phyloP scores from a whole-genome alignment of 2,888 invertebrate species.

The Drosophila recens region DNA sequence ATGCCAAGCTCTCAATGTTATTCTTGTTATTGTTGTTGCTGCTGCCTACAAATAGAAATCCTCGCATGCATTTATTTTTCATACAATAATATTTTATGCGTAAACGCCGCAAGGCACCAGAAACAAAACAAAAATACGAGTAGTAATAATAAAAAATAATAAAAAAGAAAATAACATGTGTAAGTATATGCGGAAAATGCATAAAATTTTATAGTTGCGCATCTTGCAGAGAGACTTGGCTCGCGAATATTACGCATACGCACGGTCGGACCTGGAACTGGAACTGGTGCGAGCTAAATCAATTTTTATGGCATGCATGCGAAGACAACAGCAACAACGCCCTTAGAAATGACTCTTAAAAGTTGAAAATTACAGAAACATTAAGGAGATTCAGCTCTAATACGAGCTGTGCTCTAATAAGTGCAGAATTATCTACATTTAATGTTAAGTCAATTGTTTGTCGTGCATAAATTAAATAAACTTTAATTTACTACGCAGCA shows the following conservation, averaged over 20 bases:
- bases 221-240: constrained; percentile 35
- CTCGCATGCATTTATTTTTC: constrained; percentile 56
- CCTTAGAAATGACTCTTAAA: neutral
- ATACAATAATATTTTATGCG: constrained; percentile 70
- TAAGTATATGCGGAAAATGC: constrained; percentile 43
- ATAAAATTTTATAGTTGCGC: constrained; percentile 71
- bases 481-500: constrained; percentile 11
- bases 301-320: constrained; percentile 62
- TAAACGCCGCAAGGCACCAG: constrained; percentile 47
- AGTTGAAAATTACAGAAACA: neutral
- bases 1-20: constrained; percentile 31
- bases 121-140: constrained; percentile 15
- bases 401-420: constrained; percentile 8
- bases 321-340: constrained; percentile 17
- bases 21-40: constrained; percentile 4
- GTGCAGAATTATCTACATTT: neutral
- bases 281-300: constrained; percentile 57
- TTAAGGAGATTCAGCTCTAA: neutral
- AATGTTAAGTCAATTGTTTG: constrained; percentile 29
- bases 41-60: constrained; percentile 61
- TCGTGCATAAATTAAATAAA: constrained; percentile 29
- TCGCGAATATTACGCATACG: constrained; percentile 69
- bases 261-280: constrained; percentile 43
- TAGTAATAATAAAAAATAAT: constrained; percentile 11
- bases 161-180: constrained; percentile 25